These are phyloP conservation scores for Monodelphis domestica DNA, from an alignment of 2,797 vertebrate genomes.

Conservation along the genomic window DNA sequence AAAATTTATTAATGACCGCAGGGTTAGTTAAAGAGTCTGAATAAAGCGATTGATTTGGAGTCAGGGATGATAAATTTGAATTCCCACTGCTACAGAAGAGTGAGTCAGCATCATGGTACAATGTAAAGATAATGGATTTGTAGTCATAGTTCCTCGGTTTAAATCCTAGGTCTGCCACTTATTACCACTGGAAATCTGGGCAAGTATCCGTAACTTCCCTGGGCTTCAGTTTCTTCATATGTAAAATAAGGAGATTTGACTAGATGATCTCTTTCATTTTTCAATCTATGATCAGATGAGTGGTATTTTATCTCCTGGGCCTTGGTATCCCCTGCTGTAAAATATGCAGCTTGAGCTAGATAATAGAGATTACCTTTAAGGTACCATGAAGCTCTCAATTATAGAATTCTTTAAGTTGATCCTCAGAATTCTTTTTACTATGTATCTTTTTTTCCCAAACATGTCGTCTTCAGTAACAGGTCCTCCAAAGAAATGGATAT, in stretches of 20 bases:
- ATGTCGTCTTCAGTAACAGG: neutral
- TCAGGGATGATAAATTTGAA: neutral
- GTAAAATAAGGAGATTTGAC: neutral
- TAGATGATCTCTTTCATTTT: neutral
- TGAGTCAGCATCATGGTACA: neutral
- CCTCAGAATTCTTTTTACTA: too few relatives aligned
- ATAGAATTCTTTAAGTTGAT: neutral
- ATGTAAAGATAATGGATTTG: neutral
- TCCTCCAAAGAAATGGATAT: neutral
- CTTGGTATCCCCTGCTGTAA: neutral
- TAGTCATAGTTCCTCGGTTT: neutral
- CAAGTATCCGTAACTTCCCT: neutral
- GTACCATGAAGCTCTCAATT: neutral
- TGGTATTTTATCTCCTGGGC: neutral
- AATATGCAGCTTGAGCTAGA: neutral
- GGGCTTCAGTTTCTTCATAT: neutral
- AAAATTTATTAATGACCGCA: neutral
- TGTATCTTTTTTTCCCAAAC: too few relatives aligned
- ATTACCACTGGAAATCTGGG: neutral
- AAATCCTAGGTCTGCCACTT: neutral
- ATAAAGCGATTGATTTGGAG: neutral
- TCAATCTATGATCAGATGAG: neutral
- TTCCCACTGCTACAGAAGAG: neutral
- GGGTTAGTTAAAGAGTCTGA: neutral
- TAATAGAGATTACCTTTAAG: neutral